phyloP scores from a whole-genome alignment of 2,113 vertebrate genomes.

The Lepisosteus osseus region DNA sequence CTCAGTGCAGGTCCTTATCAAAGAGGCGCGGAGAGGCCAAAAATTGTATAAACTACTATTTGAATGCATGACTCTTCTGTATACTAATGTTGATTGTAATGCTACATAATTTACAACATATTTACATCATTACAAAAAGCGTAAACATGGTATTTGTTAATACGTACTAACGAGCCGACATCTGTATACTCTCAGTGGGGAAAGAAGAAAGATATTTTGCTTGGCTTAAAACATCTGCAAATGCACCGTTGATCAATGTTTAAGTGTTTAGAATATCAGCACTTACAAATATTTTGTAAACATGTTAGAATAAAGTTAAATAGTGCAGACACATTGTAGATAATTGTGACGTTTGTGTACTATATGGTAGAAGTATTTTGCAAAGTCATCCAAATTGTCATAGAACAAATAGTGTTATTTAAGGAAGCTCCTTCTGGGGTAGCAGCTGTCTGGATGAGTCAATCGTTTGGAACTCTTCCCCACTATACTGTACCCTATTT shows the following conservation, averaged over 20 bases:
- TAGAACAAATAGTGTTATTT: neutral
- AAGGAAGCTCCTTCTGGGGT: conserved; percentile 1
- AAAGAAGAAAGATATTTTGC: neutral
- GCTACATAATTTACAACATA: conserved; percentile 24
- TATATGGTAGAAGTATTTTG: neutral
- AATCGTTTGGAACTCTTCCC: no score
- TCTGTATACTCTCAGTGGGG: conserved; percentile 35
- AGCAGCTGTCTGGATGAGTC: neutral
- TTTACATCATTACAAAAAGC: conserved; percentile 40
- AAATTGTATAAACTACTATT: neutral
- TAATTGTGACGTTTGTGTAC: conserved; percentile 2
- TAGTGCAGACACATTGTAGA: neutral
- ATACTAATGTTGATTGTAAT: neutral
- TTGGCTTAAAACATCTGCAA: neutral
- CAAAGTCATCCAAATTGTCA: neutral
- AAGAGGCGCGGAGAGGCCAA: neutral
- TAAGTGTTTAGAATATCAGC: neutral
- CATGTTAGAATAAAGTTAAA: neutral
- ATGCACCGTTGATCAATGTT: neutral
- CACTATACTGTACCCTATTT: no score
- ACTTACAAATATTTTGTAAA: conserved; percentile 7
- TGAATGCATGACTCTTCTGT: neutral
- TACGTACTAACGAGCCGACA: conserved; percentile 46
- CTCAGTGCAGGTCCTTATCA: neutral
- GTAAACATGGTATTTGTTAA: conserved; percentile 54